These are phyloP conservation scores for Anneissia japonica DNA, from an alignment of 35 echinoderm and acorn worm genomes.

Conservation along the genomic window DNA sequence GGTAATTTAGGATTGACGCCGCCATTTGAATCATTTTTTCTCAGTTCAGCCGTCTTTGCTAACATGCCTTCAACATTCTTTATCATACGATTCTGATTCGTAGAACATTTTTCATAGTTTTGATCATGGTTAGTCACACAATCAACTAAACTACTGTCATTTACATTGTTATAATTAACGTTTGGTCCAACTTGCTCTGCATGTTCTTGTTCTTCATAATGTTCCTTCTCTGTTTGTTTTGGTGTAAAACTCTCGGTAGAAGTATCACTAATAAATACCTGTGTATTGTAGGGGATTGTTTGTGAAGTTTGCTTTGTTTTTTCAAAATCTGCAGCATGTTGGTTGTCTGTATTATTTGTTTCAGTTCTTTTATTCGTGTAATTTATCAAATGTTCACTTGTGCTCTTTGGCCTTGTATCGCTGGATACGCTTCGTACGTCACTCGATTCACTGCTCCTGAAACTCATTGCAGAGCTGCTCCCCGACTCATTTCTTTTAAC, in stretches of 20 bases:
- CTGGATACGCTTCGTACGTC: background rate
- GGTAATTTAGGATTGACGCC: no score
- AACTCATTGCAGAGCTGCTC: background rate
- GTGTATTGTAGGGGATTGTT: background rate
- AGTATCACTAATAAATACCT: background rate
- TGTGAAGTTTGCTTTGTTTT: background rate
- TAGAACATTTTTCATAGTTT: background rate
- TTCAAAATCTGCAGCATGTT: background rate
- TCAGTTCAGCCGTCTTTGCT: background rate
- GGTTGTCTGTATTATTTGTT: background rate
- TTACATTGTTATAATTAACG: background rate
- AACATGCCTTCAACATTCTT: background rate
- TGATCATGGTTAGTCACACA: background rate
- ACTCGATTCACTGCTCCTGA: background rate
- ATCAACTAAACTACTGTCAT: background rate
- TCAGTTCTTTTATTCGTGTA: background rate
- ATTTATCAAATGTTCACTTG: background rate
- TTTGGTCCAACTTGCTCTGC: background rate
- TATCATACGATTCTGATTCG: background rate
- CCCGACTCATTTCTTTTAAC: background rate
- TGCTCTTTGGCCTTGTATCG: background rate
- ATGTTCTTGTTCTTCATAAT: background rate
- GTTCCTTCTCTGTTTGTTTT: background rate
- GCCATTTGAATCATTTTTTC: no score
- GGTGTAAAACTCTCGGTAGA: background rate